Conservation (phyloP, 2,113 vertebrate species). For the Pteropus alecto region DNA sequence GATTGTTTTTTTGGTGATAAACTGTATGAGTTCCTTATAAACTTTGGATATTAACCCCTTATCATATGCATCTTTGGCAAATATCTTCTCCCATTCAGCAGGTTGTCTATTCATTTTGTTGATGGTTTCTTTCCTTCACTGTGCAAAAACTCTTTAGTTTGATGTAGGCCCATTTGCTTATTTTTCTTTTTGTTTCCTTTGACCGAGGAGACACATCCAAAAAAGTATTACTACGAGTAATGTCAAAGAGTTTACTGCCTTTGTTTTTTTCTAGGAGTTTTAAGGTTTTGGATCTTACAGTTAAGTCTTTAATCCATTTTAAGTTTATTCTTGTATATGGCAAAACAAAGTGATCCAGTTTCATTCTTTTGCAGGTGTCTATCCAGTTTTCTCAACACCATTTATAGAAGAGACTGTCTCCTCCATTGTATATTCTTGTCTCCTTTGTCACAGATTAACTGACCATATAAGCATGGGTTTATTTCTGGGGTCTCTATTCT, state of each 20-base stretch:
- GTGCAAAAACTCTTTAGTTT: neutral
- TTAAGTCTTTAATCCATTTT: neutral
- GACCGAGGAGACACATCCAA: neutral
- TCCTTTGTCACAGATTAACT: neutral
- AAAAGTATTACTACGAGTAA: neutral
- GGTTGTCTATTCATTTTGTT: neutral
- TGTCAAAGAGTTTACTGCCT: neutral
- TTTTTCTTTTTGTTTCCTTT: neutral
- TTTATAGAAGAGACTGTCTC: neutral
- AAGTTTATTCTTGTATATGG: neutral
- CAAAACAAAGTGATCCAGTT: neutral
- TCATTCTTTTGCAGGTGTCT: neutral
- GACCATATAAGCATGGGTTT: neutral
- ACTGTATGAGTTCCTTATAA: neutral
- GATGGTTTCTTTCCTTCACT: neutral
- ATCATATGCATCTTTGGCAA: neutral
- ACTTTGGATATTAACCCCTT: neutral
- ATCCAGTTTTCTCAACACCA: neutral
- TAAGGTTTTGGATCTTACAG: neutral
- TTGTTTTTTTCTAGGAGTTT: neutral
- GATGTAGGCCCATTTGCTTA: neutral
- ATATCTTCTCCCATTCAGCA: neutral
- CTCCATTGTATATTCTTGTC: neutral
- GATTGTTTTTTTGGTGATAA: neutral
- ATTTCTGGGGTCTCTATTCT: neutral